Conservation (phyloP, 2,888 invertebrate genomes). For the Platycnemis pennipes region DNA sequence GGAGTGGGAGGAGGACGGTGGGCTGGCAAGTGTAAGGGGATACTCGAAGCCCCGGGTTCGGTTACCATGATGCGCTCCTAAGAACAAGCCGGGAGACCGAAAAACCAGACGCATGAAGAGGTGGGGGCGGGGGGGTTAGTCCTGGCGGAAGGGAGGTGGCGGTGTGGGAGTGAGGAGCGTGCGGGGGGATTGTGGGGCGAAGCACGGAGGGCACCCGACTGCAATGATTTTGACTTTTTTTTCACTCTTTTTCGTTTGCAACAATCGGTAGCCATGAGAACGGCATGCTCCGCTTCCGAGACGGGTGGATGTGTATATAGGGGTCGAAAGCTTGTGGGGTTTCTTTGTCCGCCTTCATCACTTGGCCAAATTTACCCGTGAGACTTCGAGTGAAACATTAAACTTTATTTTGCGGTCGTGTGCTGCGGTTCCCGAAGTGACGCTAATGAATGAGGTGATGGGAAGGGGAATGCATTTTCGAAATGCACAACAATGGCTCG, state of each 20-base stretch:
- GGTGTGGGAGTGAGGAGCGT: background rate
- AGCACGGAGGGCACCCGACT: conserved; percentile 23
- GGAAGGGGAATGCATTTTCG: background rate
- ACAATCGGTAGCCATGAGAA: conserved; percentile 65
- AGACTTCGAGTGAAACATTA: conserved; percentile 62
- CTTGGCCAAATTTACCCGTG: conserved; percentile 66
- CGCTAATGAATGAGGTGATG: conserved; percentile 30
- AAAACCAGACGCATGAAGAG: conserved; percentile 46
- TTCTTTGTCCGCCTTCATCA: background rate
- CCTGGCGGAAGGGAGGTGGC: background rate
- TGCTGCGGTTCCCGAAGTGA: conserved; percentile 34
- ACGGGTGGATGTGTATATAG: conserved; percentile 4
- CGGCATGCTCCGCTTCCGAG: conserved; percentile 67
- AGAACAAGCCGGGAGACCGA: conserved; percentile 64
- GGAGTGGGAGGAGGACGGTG: background rate
- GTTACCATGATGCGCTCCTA: conserved; percentile 66
- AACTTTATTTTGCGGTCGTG: conserved; percentile 60
- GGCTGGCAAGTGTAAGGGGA: conserved; percentile 46
- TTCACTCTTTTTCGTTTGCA: conserved; percentile 44
- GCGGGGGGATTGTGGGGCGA: background rate
- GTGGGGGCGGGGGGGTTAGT: background rate
- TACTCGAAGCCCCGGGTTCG: conserved; percentile 59
- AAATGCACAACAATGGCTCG: background rate
- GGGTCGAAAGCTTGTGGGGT: background rate
- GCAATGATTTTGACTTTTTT: conserved; percentile 43